A percentile compares a stretch with the other conserved stretches of the same genome.
phyloP scores from a whole-genome alignment of 2,797 vertebrate genomes.

The Muraenolepis orangiensis region DNA sequence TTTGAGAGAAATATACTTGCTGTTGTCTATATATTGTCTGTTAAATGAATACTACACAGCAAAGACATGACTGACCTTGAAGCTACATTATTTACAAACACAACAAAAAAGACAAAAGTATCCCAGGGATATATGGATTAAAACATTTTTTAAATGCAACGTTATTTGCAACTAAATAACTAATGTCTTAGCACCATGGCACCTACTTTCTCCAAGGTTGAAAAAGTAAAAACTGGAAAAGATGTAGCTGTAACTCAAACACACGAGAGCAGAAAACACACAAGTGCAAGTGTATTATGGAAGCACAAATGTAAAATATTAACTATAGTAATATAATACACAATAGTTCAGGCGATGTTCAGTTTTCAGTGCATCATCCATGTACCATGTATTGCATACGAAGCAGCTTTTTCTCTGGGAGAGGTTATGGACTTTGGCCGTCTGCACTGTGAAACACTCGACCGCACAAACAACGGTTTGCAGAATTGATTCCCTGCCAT shows the following conservation, averaged over 20 bases:
- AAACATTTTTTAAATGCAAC: no score
- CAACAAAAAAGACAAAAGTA: not conserved
- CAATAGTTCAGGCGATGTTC: no score
- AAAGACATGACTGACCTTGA: not conserved
- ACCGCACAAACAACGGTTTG: slow-evolving; percentile 38
- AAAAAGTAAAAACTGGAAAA: not conserved
- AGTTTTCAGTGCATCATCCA: no score
- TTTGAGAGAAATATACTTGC: not conserved
- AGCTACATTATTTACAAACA: no score
- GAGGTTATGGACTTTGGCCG: slow-evolving; percentile 45
- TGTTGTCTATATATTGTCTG: not conserved
- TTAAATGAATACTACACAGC: not conserved
- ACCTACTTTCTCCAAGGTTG: no score
- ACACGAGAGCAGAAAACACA: not conserved
- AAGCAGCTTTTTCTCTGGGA: slow-evolving; percentile 19
- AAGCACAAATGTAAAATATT: no score
- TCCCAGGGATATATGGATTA: not conserved
- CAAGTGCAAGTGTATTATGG: no score
- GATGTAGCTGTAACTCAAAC: not conserved
- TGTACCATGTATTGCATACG: no score
- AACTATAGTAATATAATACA: no score
- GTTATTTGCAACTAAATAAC: no score
- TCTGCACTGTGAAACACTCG: slow-evolving; percentile 53
- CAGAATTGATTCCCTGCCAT: slow-evolving; percentile 15
- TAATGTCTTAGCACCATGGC: not conserved